Conservation (phyloP, 1,140 invertebrate species). For the Brachionus manjavacas region DNA sequence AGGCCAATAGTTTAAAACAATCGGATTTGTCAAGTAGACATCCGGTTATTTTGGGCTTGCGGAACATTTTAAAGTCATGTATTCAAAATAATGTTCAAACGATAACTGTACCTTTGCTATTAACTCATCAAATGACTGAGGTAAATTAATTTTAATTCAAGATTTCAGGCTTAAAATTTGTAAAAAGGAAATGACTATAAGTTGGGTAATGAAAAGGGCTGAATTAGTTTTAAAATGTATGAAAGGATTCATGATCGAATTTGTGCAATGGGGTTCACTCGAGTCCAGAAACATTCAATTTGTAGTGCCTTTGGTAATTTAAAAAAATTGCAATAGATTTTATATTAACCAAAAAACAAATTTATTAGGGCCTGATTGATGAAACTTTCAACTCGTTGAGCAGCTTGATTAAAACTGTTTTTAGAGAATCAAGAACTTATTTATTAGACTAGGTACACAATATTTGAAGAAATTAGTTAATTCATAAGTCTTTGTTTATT, state of each 20-base stretch:
- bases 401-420: slow-evolving; percentile 29
- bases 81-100: slow-evolving; percentile 87
- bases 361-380: slow-evolving; percentile 10
- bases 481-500: too few relatives aligned
- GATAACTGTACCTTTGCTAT: slow-evolving; percentile 81
- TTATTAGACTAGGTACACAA: neutral
- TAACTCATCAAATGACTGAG: slow-evolving; percentile 90
- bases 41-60: slow-evolving; percentile 84
- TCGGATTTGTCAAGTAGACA: slow-evolving; percentile 90
- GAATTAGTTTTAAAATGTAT: slow-evolving; percentile 96
- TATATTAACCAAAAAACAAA: neutral
- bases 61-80: slow-evolving; percentile 88
- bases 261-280: slow-evolving; percentile 75
- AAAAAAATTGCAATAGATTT: neutral
- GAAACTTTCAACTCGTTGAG: slow-evolving; percentile 22
- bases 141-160: neutral
- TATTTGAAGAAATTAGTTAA: too few relatives aligned
- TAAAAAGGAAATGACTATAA: slow-evolving; percentile 76
- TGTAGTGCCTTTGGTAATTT: slow-evolving; percentile 68
- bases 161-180: neutral
- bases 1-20: slow-evolving; percentile 61
- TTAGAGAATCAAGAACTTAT: slow-evolving; percentile 42
- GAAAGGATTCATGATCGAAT: slow-evolving; percentile 99
- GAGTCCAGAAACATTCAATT: slow-evolving; percentile 82
- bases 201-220: slow-evolving; percentile 88